Conservation (phyloP, 2,888 invertebrate species). For the Halictus ligatus region DNA sequence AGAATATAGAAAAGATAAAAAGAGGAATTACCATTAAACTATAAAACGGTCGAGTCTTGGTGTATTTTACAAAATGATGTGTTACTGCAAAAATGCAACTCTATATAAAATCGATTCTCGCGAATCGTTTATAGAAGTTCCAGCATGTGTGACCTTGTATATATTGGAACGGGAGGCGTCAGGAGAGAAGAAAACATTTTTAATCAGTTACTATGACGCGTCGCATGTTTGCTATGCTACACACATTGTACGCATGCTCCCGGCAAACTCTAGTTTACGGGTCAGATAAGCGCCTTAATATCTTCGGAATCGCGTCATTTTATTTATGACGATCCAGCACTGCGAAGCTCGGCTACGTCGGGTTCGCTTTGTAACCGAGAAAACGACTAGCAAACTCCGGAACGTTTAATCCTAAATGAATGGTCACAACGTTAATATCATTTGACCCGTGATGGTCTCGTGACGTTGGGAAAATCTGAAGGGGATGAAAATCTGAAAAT, state of each 20-base stretch:
- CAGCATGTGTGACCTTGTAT: slow-evolving; percentile 5
- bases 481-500: too few species aligned
- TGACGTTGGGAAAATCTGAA: neutral
- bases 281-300: slow-evolving; percentile 31
- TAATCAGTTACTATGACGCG: slow-evolving; percentile 4
- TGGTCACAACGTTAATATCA: neutral
- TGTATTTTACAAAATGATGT: too few species aligned
- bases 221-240: neutral
- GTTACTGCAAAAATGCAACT: too few species aligned
- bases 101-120: too few species aligned
- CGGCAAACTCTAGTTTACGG: slow-evolving; percentile 19
- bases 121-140: too few species aligned
- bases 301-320: slow-evolving; percentile 21
- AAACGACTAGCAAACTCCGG: neutral
- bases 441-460: neutral
- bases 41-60: too few species aligned
- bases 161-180: neutral
- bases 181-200: neutral
- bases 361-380: neutral
- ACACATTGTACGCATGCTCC: neutral
- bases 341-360: neutral
- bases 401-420: slow-evolving; percentile 15
- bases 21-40: too few species aligned
- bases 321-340: slow-evolving; percentile 28
- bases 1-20: neutral